Percentiles rank a stretch among this genome's conserved stretches.
Evolutionary conservation across 2,888 invertebrate species (phyloP).

Genomic region (Linnaemya vulpina): DNA sequence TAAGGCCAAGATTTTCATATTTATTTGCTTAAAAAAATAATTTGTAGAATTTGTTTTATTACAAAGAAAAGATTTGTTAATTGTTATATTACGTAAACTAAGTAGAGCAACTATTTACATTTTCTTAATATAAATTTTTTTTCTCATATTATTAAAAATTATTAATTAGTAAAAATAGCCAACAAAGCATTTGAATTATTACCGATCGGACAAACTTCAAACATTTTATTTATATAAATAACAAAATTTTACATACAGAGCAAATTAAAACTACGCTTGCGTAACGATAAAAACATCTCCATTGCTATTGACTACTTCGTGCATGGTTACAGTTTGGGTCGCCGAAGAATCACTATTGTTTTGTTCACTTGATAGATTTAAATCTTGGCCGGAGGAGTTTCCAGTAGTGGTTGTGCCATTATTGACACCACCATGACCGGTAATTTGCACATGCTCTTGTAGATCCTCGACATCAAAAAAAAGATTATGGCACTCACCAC

Average conservation of each 20-base stretch:
- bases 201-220: background rate
- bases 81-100: constrained; percentile 11
- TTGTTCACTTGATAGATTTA: constrained; percentile 61
- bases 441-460: constrained; percentile 83
- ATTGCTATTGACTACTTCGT: constrained; percentile 76
- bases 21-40: constrained; percentile 39
- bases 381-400: constrained; percentile 33
- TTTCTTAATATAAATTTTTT: constrained; percentile 4
- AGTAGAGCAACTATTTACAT: constrained; percentile 37
- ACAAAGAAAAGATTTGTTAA: constrained; percentile 15
- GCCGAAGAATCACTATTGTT: constrained; percentile 37
- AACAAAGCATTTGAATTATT: constrained; percentile 40
- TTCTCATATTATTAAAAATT: background rate
- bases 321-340: constrained; percentile 71
- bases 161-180: constrained; percentile 26
- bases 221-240: constrained; percentile 14
- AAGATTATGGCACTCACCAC: constrained; percentile 85
- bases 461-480: constrained; percentile 85
- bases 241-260: constrained; percentile 19
- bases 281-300: constrained; percentile 80
- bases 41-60: constrained; percentile 39
- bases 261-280: constrained; percentile 78
- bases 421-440: constrained; percentile 77
- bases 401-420: constrained; percentile 11
- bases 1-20: background rate